Base-by-base conservation (phyloP, 2,888 invertebrate species). In the Latrodectus elegans region DNA sequence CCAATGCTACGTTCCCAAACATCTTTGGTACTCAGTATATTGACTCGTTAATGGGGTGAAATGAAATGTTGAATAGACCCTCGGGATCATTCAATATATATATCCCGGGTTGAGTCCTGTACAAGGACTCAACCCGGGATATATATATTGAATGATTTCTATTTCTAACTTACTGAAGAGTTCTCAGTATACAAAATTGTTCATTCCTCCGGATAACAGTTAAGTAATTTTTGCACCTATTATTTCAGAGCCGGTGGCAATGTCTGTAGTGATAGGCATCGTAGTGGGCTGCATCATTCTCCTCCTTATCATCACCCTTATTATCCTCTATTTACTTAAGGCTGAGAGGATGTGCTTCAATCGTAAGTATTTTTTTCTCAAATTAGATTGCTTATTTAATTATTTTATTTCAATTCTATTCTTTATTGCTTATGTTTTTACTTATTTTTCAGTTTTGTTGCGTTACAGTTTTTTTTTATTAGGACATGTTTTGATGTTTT, bases 301-400 rank as follows among this genome's bases (percentile, higher is more conserved):
- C 74, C 91, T 92, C 84, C 91, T 92, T 89, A 89, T 92, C 82
- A 91, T 92, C 86, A 91, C 92, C 78, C 90, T 92, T 67, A 89
- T 92, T 84, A 91, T 92, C 82, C 91, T 92, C 79, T 92, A 92
- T 90, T 92, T 92, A 89, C 92, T 92, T 90, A 91, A 91, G 89
- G 90, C 91, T 70, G 92, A 92, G 89, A 92, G 92, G 89, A 92
- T 92, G 91, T 92, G 92, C 90, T 92, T 92, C 90, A 91, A 91
- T 90, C 92, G 92, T 92, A 90, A 92, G 92, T 92, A 68, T 65
- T 22, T 74, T 74, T 49, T 65, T 4, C 9, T 51, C 17, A 52
- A 38, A 12, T 51, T 72, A 12, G 11, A 17, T 72, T 72, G 17
- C 52, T n/a, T 51, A 4, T 4, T 38, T 51, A 22, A 22, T 22